Base-by-base conservation (phyloP, 1,140 invertebrate species). In the Listronotus oregonensis region DNA sequence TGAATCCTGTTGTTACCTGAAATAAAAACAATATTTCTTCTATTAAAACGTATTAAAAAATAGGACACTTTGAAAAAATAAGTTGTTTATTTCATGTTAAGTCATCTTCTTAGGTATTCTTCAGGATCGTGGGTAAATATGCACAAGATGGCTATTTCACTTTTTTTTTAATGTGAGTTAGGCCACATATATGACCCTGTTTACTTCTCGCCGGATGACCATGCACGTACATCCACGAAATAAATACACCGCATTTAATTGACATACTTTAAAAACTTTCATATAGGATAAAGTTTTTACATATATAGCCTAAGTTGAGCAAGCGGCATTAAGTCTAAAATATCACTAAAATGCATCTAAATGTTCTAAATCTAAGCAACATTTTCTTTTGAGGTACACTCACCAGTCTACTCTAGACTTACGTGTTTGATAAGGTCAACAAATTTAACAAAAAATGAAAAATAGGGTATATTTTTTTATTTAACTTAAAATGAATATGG, bases 281-380 rank as follows among this genome's bases (percentile, higher is more conserved):
- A 32, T 60, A 44, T 57, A 60, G 57, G 57, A 49, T 49, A 50
- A 37, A 37, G 11, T 37, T 37, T 42, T 40, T 15, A 32, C 46
- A 49, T 49, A 10, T n/a, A 18, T 49, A 49, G 46, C 57, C 57
- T 60, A 60, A 49, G 6, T 55, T 60, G 57, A 60, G 57, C 57
- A 60, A 60, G 57, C 44, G n/a, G 17, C 46, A 17, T 37, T 34
- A 37, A 14, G 17, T 50, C 57, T 60, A 60, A 31, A 60, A 60
- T 60, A 60, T 60, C 57, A 60, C 44, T 60, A 58, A 32, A 17
- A 44, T 18, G 56, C 57, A 17, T 37, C 57, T 60, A 60, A 60
- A 37, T 10, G 34, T 37, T 37, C 34, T 37, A 37, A 17, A 34
- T 46, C 56, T 58, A 60, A 59, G 57, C 57, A 37, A 12, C 11